Percentiles rank a stretch among this genome's conserved stretches.
Conservation (phyloP, 2,113 vertebrate species). For the Propithecus coquereli region DNA sequence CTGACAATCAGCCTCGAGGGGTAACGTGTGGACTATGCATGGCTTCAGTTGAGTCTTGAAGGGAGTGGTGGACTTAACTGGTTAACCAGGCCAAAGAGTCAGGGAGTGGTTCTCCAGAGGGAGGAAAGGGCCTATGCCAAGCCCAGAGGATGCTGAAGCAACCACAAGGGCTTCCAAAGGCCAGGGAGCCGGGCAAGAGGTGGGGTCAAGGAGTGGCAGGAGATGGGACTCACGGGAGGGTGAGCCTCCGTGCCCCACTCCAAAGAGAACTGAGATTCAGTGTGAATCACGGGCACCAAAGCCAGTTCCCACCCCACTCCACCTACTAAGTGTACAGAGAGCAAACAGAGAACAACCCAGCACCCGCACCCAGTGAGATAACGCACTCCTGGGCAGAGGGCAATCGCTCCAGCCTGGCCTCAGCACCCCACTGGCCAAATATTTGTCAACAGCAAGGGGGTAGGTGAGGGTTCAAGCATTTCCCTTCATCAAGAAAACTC, state of each 20-base stretch:
- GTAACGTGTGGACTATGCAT: background rate
- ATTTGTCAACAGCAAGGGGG: slow-evolving; percentile 48
- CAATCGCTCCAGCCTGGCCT: background rate
- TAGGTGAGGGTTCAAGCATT: slow-evolving; percentile 55
- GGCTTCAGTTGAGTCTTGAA: background rate
- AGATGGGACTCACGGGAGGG: background rate
- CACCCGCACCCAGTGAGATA: slow-evolving; percentile 29
- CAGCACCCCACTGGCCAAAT: slow-evolving; percentile 52
- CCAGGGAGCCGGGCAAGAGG: rapidly evolving
- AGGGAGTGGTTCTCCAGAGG: background rate
- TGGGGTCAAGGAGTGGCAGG: rapidly evolving
- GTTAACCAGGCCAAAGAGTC: background rate
- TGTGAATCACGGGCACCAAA: background rate
- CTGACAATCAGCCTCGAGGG: background rate
- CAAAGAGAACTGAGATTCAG: background rate
- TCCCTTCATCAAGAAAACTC: background rate
- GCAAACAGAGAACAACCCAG: background rate
- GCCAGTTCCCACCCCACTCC: background rate
- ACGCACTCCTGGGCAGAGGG: slow-evolving; percentile 2
- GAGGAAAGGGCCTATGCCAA: rapidly evolving
- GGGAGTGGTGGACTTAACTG: background rate
- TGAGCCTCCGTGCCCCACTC: rapidly evolving
- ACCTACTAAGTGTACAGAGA: background rate
- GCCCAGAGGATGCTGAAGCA: background rate
- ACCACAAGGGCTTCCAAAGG: background rate